Base-by-base conservation (phyloP, 2,888 invertebrate species). In the Hydrotaea diabolus region DNA sequence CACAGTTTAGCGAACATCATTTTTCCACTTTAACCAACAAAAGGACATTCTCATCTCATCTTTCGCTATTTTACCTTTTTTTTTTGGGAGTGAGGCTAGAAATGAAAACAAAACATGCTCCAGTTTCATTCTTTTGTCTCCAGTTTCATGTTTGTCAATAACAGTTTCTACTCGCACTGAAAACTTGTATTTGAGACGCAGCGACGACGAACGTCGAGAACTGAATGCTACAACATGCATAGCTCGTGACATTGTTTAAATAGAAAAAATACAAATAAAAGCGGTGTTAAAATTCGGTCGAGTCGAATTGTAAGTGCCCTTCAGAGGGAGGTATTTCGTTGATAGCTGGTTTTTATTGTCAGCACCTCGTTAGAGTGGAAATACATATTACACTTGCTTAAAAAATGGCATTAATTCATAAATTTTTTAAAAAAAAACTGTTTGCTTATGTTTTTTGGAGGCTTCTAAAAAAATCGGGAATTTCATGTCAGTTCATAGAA, bases 231-330 rank as follows among this genome's bases (percentile, higher is more conserved):
- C 39, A 17, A 26, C 36, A 31, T 26, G 31, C 57, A 88, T 88
- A 88, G 87, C 89, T 89, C 89, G 90, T 90, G 89, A 90, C 89
- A 89, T 89, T 89, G 89, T 89, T 89, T 89, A 73, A 66, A 77
- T 74, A 36, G 43, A 23, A 59, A 53, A 19, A n/a, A 77, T 13
- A 62, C 9, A 39, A 39, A 13, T 39, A 39, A 39, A 13, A 39
- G 9, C 13, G 39, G 13, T 13, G 39, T 8, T 39, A 9, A 8
- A 9, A 11, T 4, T 39, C 7, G 39, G 13, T 13, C 9, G 13
- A 39, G 13, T 11, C 7, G 39, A 39, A 39, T 39, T 13, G 8
- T 39, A 39, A 55, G 11, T 26, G 9, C 39, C 39, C 39, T 3
- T 13, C 39, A 13, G 1, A 4, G 31, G 31, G 31, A 4, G 31